Conservation (phyloP, 2,797 vertebrate species). For the Acipenser transmontanus region DNA sequence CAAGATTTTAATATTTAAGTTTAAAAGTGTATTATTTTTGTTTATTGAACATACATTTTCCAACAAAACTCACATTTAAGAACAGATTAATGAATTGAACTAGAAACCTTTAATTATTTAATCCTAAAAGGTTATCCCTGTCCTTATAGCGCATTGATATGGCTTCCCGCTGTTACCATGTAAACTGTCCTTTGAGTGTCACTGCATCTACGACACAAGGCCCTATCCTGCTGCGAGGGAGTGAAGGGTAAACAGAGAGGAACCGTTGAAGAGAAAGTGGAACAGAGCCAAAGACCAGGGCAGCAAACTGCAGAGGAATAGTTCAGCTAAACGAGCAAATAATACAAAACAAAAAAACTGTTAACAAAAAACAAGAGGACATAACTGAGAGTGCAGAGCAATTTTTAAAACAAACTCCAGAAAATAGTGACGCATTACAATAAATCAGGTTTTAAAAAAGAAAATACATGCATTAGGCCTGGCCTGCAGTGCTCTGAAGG, state of each 20-base stretch:
- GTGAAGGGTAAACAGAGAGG: slow-evolving; percentile 25
- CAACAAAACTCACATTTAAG: too few species aligned
- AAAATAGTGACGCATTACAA: slow-evolving; percentile 61
- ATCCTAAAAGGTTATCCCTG: too few species aligned
- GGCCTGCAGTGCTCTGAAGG: slow-evolving; percentile 24
- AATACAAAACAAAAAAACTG: too few species aligned
- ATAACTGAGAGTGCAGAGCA: too few species aligned
- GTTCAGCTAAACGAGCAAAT: slow-evolving; percentile 44
- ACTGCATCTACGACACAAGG: slow-evolving; percentile 50
- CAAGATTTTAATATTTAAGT: too few species aligned
- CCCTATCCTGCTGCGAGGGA: slow-evolving; percentile 60
- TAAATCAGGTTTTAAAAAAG: slow-evolving; percentile 28
- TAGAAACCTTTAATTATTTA: too few species aligned
- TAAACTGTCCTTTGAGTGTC: slow-evolving; percentile 43
- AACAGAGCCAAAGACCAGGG: slow-evolving; percentile 47
- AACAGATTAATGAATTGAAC: too few species aligned
- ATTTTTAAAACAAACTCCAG: slow-evolving; percentile 21
- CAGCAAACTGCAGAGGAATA: slow-evolving; percentile 56
- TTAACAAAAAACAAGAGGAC: too few species aligned
- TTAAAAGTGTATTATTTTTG: too few species aligned
- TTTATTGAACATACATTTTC: too few species aligned
- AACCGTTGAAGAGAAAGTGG: slow-evolving; percentile 36
- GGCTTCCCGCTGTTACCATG: slow-evolving; percentile 38
- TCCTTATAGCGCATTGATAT: too few species aligned
- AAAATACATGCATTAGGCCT: slow-evolving; percentile 38